Evolutionary conservation across 2,888 invertebrate species (phyloP).

Genomic region (Agrilus cyanescens): DNA sequence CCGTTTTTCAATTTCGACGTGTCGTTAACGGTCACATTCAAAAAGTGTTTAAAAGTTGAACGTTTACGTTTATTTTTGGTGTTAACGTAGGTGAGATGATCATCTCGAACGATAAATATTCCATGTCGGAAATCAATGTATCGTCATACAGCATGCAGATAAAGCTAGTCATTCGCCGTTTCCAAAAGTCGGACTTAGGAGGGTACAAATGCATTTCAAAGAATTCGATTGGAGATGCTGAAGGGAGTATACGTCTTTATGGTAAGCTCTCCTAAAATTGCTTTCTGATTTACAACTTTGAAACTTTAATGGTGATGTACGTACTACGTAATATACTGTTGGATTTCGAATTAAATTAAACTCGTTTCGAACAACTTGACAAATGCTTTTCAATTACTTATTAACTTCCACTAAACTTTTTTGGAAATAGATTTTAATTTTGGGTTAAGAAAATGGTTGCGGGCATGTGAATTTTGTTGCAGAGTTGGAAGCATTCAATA

Average conservation of each 20-base stretch:
- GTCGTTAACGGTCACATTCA: too few relatives aligned
- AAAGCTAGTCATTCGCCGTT: constrained; percentile 62
- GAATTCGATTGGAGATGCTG: constrained; percentile 84
- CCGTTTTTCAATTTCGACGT: too few relatives aligned
- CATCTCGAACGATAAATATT: constrained; percentile 75
- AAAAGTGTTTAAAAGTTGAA: not conserved
- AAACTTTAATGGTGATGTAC: constrained; percentile 38
- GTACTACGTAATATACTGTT: too few relatives aligned
- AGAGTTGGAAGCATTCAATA: constrained; percentile 52
- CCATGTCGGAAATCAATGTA: constrained; percentile 67
- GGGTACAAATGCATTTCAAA: constrained; percentile 88
- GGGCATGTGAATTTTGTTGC: constrained; percentile 16
- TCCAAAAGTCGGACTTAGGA: constrained; percentile 66
- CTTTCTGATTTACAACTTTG: constrained; percentile 31
- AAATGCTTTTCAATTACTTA: too few relatives aligned
- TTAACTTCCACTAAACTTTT: too few relatives aligned
- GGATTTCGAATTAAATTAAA: constrained; percentile 27
- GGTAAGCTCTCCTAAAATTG: constrained; percentile 45
- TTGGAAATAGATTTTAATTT: too few relatives aligned
- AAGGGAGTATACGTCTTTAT: constrained; percentile 78
- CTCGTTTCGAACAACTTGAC: constrained; percentile 16
- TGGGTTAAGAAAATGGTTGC: too few relatives aligned
- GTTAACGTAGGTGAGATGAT: constrained; percentile 73
- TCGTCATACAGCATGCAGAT: constrained; percentile 79
- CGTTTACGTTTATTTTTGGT: constrained; percentile 4